A percentile compares a stretch with the other conserved stretches of the same genome.
Evolutionary conservation across 1,140 invertebrate species (phyloP).

Genomic region (Cydia pomonella): DNA sequence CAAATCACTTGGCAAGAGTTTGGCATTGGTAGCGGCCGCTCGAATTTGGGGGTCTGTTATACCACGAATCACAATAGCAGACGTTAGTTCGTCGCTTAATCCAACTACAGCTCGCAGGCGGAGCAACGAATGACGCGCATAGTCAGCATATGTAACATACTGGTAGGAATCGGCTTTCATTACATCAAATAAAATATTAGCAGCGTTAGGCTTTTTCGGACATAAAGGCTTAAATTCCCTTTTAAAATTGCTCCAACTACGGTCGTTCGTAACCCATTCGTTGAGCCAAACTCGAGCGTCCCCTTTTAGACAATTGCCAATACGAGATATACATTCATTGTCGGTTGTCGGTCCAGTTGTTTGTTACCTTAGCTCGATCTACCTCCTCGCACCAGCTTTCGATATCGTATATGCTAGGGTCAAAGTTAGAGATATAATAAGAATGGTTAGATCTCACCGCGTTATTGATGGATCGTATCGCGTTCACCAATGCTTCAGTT

Average conservation of each 20-base stretch:
- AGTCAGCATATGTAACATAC: constrained; percentile 38
- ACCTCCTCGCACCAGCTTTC: constrained; percentile 40
- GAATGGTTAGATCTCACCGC: constrained; percentile 25
- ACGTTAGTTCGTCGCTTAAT: constrained; percentile 22
- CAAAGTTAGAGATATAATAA: constrained; percentile 33
- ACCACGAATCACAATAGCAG: constrained; percentile 33
- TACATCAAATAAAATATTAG: constrained; percentile 36
- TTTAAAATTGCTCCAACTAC: constrained; percentile 39
- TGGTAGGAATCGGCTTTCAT: constrained; percentile 36
- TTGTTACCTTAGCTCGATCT: constrained; percentile 26
- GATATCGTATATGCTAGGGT: constrained; percentile 30
- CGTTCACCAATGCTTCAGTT: no score
- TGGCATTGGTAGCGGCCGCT: constrained; percentile 35
- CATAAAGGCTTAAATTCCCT: constrained; percentile 37
- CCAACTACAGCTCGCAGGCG: constrained; percentile 24
- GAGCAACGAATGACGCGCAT: constrained; percentile 16
- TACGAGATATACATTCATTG: constrained; percentile 35
- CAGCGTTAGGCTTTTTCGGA: constrained; percentile 27
- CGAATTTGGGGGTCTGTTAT: constrained; percentile 29
- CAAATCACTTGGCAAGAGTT: constrained; percentile 15
- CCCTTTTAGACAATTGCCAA: constrained; percentile 37
- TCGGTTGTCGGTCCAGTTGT: constrained; percentile 36
- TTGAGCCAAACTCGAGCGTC: constrained; percentile 38
- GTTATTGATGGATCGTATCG: no score
- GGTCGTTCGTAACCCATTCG: constrained; percentile 40